phyloP scores from a whole-genome alignment of 2,888 invertebrate species.

The Ceratothoa steindachneri region DNA sequence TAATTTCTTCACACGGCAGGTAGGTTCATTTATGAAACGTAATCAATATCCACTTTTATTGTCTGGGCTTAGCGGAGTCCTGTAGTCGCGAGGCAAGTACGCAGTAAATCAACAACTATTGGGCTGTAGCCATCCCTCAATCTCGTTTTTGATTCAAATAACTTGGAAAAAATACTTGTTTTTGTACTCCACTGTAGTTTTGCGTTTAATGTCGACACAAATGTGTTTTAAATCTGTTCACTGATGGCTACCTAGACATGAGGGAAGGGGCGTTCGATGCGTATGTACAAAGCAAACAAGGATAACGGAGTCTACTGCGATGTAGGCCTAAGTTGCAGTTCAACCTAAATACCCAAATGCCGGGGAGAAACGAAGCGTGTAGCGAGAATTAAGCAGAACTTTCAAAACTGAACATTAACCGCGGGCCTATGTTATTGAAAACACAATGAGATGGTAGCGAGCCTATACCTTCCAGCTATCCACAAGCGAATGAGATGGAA shows the following conservation, averaged over 20 bases:
- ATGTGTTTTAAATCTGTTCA: background rate
- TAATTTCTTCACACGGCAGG: no score
- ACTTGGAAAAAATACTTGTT: no score
- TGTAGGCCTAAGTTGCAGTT: background rate
- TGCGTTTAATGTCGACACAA: background rate
- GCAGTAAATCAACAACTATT: background rate
- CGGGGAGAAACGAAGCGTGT: no score
- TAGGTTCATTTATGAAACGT: no score
- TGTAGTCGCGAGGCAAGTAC: background rate
- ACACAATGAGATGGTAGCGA: background rate
- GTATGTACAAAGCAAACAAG: background rate
- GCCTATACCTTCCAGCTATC: background rate
- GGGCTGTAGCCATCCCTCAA: no score
- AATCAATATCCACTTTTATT: no score
- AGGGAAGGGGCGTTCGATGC: background rate
- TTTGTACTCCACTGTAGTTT: no score
- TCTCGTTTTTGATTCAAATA: no score
- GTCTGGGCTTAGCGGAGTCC: no score
- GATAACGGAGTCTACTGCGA: background rate
- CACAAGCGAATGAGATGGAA: background rate
- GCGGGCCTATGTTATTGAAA: slow-evolving; percentile 5
- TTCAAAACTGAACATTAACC: background rate
- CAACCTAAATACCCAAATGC: no score
- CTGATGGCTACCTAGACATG: background rate
- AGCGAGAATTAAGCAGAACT: background rate